Evolutionary conservation across 2,888 invertebrate species (phyloP), one percentile per base, ranked within the genome.

Genomic region (Autographa pulchrina): DNA sequence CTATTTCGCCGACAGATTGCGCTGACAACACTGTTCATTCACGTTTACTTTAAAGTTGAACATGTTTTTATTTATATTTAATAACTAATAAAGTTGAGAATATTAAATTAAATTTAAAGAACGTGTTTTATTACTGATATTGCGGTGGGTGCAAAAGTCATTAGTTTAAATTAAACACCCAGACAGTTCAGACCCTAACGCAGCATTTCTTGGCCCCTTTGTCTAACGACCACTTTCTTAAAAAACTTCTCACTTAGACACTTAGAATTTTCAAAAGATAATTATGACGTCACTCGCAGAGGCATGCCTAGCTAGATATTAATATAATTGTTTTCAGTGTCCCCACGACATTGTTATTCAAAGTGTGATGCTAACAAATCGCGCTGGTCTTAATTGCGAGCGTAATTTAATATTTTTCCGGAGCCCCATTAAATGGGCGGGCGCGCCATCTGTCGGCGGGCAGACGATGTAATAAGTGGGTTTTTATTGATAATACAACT

Each of bases 321-420:
- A 62, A 43, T 80, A 72, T 81, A 78, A 78, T 78, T 78, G 63
- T 72, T 81, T 78, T 64, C 48, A 62, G 78, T 72, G 25, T 68
- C 63, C 62, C 67, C 3, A 18, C 60, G 54, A 72, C 65, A 81
- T 81, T 84, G 67, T 70, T 84, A 82, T 82, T 82, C 82, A 82
- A 77, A 84, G 72, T 62, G 68, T 74, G 84, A 70, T 56, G 58
- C 69, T 65, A 64, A 70, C 80, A 82, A 82, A 82, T 82, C 82
- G 82, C 63, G 65, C 73, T 48, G 65, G 60, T 80, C 82, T 84
- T 82, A 82, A 82, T 83, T 83, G 75, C 82, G 70, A 61, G 66
- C 63, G 85, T 75, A 81, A 85, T 86, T 82, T 85, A 84, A 85
- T 86, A 84, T 85, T 86, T 86, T 86, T 85, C 74, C 66, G 62